Evolutionary conservation across 2,888 invertebrate genomes (phyloP), one percentile per base, ranked within the genome.

Genomic region (Scrobipalpa atriplicella): DNA sequence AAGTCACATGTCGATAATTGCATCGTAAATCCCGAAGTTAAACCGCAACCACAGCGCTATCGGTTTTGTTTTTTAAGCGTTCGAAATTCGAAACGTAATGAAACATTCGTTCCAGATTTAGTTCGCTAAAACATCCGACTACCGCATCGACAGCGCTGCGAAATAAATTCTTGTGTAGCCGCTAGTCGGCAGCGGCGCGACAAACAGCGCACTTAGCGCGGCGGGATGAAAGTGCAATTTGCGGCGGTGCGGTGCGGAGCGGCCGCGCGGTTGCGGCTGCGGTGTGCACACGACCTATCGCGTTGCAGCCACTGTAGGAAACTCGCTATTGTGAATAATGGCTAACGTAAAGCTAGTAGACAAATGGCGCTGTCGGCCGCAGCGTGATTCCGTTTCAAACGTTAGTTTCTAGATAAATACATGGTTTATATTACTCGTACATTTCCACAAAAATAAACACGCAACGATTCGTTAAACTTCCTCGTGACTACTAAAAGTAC

Each of bases 181-280:
- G 36, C 8, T 52, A 36, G 36, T 66, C 29, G 36, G 58, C 36
- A 36, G 29, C 29, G 67, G 68, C 71, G 77, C 78, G 78, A 80
- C 80, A 85, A 83, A 84, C 84, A 81, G 78, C 66, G 63, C 67
- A 76, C 75, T 76, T 73, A 75, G 71, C 74, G 71, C 41, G 65
- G 71, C 69, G 75, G 72, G 75, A 78, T 78, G 74, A 74, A 76
- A 78, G 77, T 76, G 74, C 75, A 76, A 76, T 79, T 77, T 77
- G 64, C 41, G 64, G 68, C 51, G 36, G 18, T 51, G 13, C 38
- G 39, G 29, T 21, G 52, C 41, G 52, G 51, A 29, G 36, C 38
- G 38, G 66, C 64, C 66, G 69, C 51, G 61, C 54, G 18, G 64
- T 65, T 58, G 63, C 70, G 62, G 68, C 65, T 63, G 64, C 51